Base-by-base conservation (phyloP, 2,797 vertebrate genomes). In the Rhincodon typus region DNA sequence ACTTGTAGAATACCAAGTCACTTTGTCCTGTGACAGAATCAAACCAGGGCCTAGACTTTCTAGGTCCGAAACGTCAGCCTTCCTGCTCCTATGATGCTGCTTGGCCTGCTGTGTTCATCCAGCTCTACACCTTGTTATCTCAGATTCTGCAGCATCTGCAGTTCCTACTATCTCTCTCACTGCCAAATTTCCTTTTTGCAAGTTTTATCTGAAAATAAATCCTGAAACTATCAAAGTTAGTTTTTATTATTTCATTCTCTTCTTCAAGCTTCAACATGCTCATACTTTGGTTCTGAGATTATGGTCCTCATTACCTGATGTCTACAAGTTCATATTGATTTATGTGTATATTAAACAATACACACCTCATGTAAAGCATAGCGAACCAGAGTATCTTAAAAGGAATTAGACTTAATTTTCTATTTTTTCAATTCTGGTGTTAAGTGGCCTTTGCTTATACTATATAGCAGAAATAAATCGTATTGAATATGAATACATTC, bases 181-280 rank as follows among this genome's bases (percentile, higher is more conserved):
- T 42, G 67, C 19, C 38, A 94, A 46, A 70, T 46, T 70, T 94
- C 38, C n/a, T 42, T 69, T 94, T 46, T 46, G 67, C 13, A 69
- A 70, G n/a, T 70, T 42, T 70, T 69, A 34, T 94, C 42, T 93
- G 30, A 67, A 7, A 93, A 93, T 66, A 93, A 93, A 93, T n/a
- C 34, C 30, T 38, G 34, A 93, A 66, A 62, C 86, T 7, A 25
- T 91, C 57, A 90, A 90, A 62, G 87, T 62, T 62, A 4, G 62
- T 91, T 91, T 69, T 70, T 94, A 67, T 91, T 94, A 34, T 69
- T 46, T 38, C 13, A 46, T 94, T 46, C 8, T 23, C 69, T 46
- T 69, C 93, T 94, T 94, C 69, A 72, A 50, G 38, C 34, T 94
- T 94, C 25, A 94, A 69, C 1, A 69, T 57, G n/a, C 34, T 69